Base-by-base conservation (phyloP, 2,797 vertebrate genomes). In the Crocodylus rhombifer region DNA sequence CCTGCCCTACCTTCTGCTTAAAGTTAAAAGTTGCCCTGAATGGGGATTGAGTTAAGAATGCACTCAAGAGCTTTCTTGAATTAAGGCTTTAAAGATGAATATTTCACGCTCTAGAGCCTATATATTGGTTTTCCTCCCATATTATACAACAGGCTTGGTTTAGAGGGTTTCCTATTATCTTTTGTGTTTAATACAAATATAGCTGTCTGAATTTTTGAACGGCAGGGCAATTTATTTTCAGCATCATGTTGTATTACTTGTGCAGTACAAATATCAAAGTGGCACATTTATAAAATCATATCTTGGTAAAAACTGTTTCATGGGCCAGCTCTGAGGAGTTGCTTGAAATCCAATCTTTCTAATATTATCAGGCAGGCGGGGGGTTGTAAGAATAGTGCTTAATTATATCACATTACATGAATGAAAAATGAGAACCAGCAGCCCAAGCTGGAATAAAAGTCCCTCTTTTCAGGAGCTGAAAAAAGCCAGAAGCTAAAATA, bases 391-490 rank as follows among this genome's bases (percentile, higher is more conserved):
- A 97, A 95, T 75, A 82, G 95, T 16, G 93, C 90, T 93, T 92
- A 92, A 91, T 91, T 93, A 95, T 95, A 96, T 94, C 62, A 79
- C 96, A 94, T 96, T 95, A 93, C n/a, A 0, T 28, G 91, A 77
- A 89, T 67, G 94, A 96, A 93, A 84, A 84, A 78, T 0, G 2
- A 63, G 90, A 69, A 51, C 77, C 76, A 26, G 90, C 93, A 96
- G 94, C 96, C 97, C 97, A 93, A 95, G 94, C 9, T 56, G 93
- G 89, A 94, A 97, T 93, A 89, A 97, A 97, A 97, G 96, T 90
- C 93, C 95, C 93, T 96, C 97, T 95, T 97, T 97, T 96, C 96
- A 94, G 97, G 96, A 88, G 96, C 92, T 88, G 91, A 96, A 89
- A 90, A 67, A 94, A 95, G 95, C 96, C 42, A 94, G 96, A 86